These are phyloP conservation scores for Palythoa caribaeorum DNA, from an alignment of 92 coral and sea anemone species.

Conservation along the genomic window DNA sequence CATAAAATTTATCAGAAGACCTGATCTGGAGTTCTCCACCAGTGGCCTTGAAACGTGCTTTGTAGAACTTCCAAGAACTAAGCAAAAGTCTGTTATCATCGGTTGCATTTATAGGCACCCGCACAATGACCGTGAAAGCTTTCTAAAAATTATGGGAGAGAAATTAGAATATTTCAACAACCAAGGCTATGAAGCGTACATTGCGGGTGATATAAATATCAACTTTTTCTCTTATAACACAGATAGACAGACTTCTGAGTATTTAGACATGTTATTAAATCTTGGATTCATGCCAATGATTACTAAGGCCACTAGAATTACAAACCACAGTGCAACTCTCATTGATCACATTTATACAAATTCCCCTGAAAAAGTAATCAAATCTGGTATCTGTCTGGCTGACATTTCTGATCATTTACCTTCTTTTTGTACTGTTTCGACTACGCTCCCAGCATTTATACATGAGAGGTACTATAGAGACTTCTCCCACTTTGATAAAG, in stretches of 20 bases:
- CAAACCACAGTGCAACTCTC: slow-evolving; percentile 35
- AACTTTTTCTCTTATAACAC: slow-evolving; percentile 36
- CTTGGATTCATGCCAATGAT: slow-evolving; percentile 38
- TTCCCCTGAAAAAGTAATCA: slow-evolving; percentile 22
- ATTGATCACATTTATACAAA: slow-evolving; percentile 56
- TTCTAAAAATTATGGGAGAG: not conserved
- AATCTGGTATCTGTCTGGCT: slow-evolving; percentile 16
- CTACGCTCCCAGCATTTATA: slow-evolving; percentile 1
- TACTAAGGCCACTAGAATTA: slow-evolving; percentile 53
- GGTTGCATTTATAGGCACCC: slow-evolving; percentile 56
- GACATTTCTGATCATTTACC: too few relatives aligned
- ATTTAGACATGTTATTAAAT: slow-evolving; percentile 40
- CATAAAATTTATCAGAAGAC: slow-evolving; percentile 28
- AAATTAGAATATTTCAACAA: slow-evolving; percentile 19
- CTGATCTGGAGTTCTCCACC: slow-evolving; percentile 18
- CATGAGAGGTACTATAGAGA: not conserved
- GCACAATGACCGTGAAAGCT: slow-evolving; percentile 47
- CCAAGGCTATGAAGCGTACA: slow-evolving; percentile 44
- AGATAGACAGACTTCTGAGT: slow-evolving; percentile 42
- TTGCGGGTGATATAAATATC: slow-evolving; percentile 49
- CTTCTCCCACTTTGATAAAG: slow-evolving; percentile 16
- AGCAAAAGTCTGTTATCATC: slow-evolving; percentile 46
- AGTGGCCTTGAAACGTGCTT: slow-evolving; percentile 56
- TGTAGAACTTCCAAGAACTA: slow-evolving; percentile 43
- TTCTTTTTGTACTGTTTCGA: not conserved